These are phyloP conservation scores for Mus caroli DNA, from an alignment of 2,797 vertebrate species.

Conservation along the genomic window DNA sequence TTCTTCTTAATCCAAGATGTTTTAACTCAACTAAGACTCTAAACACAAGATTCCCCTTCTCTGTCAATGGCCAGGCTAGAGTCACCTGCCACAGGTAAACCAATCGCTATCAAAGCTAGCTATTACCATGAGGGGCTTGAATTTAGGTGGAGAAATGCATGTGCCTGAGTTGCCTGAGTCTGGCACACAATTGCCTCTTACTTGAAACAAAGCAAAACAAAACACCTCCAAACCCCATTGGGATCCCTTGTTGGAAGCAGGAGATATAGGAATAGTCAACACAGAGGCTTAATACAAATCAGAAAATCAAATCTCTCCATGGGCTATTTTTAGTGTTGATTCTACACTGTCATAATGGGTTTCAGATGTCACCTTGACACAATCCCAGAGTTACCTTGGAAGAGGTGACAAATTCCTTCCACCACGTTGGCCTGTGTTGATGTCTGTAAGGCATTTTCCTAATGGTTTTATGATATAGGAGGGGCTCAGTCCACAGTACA, in stretches of 20 bases:
- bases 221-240: neutral
- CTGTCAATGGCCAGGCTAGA: neutral
- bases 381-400: neutral
- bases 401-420: neutral
- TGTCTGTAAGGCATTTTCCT: neutral
- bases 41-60: neutral
- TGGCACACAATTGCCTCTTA: neutral
- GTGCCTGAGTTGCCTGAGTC: too few relatives aligned
- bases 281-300: neutral
- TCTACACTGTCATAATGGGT: neutral
- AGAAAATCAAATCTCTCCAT: neutral
- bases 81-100: neutral
- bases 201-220: neutral
- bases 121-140: neutral
- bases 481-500: neutral
- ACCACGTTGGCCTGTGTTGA: neutral
- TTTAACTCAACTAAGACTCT: neutral
- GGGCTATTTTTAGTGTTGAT: neutral
- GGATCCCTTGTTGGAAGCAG: neutral
- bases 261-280: neutral
- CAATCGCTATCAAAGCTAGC: neutral
- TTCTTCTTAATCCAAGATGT: neutral
- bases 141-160: neutral
- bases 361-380: neutral
- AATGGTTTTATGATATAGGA: neutral